Evolutionary conservation across 2,797 vertebrate species (phyloP).

Genomic region (Percopsis omiscomaycus): DNA sequence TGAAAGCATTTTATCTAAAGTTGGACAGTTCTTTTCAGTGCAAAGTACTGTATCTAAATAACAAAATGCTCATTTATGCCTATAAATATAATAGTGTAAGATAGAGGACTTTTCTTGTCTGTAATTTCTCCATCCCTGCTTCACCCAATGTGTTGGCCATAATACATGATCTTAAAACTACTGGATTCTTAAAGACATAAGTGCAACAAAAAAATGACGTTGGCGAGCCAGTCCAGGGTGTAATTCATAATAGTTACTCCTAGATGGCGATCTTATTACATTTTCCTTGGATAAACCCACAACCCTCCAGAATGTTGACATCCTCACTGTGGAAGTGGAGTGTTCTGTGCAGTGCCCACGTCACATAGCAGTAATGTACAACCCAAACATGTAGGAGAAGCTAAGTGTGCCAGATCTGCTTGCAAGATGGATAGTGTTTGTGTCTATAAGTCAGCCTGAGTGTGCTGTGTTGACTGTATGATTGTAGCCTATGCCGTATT

Average conservation of each 20-base stretch:
- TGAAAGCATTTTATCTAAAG: not conserved
- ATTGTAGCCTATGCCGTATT: not conserved
- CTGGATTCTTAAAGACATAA: not conserved
- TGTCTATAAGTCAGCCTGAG: not conserved
- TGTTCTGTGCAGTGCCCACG: slow-evolving; percentile 11
- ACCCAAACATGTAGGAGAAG: slow-evolving; percentile 5
- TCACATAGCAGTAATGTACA: slow-evolving; percentile 11
- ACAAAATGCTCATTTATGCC: too few species aligned
- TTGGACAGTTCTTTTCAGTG: not conserved
- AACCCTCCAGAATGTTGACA: not conserved
- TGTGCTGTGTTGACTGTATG: not conserved
- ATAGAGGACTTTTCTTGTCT: slow-evolving; percentile 11
- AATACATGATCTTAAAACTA: slow-evolving; percentile 11
- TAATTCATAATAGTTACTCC: slow-evolving; percentile 24
- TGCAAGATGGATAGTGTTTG: not conserved
- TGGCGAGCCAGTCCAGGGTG: slow-evolving; percentile 5
- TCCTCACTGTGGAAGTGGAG: slow-evolving; percentile 6
- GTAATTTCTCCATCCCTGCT: not conserved
- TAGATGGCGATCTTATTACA: slow-evolving; percentile 48
- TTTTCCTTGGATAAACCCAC: not conserved
- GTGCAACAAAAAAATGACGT: not conserved
- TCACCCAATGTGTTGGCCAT: not conserved
- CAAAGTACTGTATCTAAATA: not conserved
- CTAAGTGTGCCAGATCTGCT: not conserved
- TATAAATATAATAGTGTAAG: not conserved